Conservation (phyloP, 2,888 invertebrate genomes). For the Morinoia aosen region DNA sequence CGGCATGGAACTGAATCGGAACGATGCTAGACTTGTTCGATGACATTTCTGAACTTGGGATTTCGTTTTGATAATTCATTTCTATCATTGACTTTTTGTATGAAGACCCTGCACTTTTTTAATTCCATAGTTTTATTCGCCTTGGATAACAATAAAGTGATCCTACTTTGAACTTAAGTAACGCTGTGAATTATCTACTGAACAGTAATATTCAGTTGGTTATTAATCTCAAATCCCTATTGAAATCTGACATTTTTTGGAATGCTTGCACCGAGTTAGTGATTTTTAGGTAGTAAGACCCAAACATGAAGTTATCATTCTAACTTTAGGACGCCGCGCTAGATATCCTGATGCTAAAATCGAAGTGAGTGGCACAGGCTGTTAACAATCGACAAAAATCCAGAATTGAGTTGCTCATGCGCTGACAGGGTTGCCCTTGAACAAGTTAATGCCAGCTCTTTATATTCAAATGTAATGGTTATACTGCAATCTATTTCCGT, state of each 20-base stretch:
- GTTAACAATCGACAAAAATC: neutral
- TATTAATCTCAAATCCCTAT: neutral
- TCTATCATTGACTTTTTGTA: neutral
- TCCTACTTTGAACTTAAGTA: no score
- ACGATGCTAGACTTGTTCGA: neutral
- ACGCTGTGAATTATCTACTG: no score
- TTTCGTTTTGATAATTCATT: neutral
- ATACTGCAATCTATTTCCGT: neutral
- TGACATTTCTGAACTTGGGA: neutral
- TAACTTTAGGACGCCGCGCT: neutral
- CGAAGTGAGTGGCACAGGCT: neutral
- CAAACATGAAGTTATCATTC: neutral
- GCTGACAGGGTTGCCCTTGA: neutral
- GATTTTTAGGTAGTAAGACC: neutral
- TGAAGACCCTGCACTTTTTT: no score
- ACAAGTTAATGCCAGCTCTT: neutral
- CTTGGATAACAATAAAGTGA: no score
- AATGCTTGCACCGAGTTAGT: neutral
- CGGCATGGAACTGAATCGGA: neutral
- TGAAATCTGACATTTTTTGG: neutral
- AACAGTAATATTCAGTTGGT: no score
- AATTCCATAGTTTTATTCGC: no score
- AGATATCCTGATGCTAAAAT: neutral
- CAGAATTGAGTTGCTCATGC: neutral
- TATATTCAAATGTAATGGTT: neutral